Percentiles rank a stretch among this genome's conserved stretches.
Conservation (phyloP, 2,113 vertebrate species). For the Pogona vitticeps region DNA sequence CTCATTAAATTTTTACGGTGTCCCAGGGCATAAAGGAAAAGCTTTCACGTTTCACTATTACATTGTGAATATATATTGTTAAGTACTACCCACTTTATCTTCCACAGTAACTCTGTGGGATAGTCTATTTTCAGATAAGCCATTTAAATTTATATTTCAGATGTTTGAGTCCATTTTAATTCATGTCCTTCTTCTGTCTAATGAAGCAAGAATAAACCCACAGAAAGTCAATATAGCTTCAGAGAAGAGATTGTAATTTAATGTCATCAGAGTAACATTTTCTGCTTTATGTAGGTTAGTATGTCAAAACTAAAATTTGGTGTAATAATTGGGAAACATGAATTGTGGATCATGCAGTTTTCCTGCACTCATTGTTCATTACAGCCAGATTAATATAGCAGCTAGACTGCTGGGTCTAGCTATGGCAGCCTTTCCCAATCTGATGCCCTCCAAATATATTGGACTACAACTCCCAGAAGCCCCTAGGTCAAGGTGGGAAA, state of each 20-base stretch:
- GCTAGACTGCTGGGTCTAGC: background rate
- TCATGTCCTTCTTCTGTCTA: rapidly evolving
- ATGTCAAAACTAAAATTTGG: background rate
- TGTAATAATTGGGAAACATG: background rate
- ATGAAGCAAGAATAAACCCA: background rate
- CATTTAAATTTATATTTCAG: background rate
- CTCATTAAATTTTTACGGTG: constrained; percentile 23
- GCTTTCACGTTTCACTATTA: constrained; percentile 13
- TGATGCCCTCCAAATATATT: background rate
- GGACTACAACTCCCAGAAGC: too few species aligned
- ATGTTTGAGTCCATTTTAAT: background rate
- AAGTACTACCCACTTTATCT: background rate
- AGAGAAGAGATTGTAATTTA: background rate
- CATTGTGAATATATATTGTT: background rate
- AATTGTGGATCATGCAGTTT: background rate
- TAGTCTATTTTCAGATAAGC: background rate
- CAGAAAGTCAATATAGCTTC: background rate
- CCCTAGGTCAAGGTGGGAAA: background rate
- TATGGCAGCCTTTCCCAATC: background rate
- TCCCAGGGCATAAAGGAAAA: constrained; percentile 30
- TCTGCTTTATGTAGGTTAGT: background rate
- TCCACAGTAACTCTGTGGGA: background rate
- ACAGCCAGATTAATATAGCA: background rate
- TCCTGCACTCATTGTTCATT: background rate
- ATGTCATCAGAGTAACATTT: background rate